phyloP scores from a whole-genome alignment of 1,140 invertebrate genomes.

The Sminthurinus signatus region DNA sequence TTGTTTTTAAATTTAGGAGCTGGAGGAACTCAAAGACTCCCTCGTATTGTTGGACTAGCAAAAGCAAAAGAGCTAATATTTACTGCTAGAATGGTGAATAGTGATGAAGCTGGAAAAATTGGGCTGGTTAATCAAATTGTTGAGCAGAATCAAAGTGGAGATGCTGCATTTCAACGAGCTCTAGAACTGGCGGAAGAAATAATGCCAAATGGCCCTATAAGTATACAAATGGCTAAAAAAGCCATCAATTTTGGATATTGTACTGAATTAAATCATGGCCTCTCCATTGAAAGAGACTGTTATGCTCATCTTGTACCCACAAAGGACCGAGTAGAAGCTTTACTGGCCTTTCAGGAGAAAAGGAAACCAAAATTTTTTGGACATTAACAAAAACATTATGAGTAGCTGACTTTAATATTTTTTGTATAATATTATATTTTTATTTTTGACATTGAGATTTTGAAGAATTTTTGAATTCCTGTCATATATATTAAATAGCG shows the following conservation, averaged over 20 bases:
- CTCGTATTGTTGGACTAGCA: constrained; percentile 75
- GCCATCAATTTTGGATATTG: constrained; percentile 83
- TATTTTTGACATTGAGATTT: too few species aligned
- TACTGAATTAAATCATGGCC: constrained; percentile 71
- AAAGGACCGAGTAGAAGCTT: constrained; percentile 86
- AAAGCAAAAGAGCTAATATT: constrained; percentile 96
- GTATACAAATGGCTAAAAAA: constrained; percentile 81
- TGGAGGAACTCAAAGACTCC: constrained; percentile 89
- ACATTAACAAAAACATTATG: too few species aligned
- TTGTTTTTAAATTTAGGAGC: too few species aligned
- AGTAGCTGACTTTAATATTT: too few species aligned
- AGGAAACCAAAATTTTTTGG: constrained; percentile 67
- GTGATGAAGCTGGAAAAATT: constrained; percentile 67
- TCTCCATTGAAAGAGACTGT: constrained; percentile 85
- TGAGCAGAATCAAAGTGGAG: constrained; percentile 69
- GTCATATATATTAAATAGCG: too few species aligned
- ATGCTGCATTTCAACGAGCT: constrained; percentile 78
- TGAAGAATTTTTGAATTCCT: too few species aligned
- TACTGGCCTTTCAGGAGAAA: constrained; percentile 90
- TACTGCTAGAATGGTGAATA: constrained; percentile 74
- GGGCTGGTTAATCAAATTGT: constrained; percentile 84
- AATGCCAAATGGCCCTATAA: constrained; percentile 82
- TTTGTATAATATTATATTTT: too few species aligned
- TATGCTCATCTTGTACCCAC: constrained; percentile 88
- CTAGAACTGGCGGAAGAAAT: constrained; percentile 84